A percentile compares a stretch with the other conserved stretches of the same genome.
These are phyloP conservation scores for Apus apus DNA, from an alignment of 2,113 vertebrate species.

Conservation along the genomic window DNA sequence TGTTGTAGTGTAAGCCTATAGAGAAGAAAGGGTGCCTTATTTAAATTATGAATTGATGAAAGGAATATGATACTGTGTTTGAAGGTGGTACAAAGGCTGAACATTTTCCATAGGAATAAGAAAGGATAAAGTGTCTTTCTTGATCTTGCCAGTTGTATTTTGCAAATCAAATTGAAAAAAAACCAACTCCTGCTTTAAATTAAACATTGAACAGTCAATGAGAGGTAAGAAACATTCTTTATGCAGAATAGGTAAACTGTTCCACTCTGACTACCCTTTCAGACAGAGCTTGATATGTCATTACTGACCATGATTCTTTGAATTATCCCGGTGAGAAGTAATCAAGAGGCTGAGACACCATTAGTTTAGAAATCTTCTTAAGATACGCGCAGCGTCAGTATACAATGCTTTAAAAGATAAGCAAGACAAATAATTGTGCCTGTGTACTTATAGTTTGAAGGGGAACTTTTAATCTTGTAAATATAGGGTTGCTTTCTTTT, in stretches of 20 bases:
- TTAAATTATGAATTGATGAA: slow-evolving; percentile 69
- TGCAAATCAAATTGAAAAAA: slow-evolving; percentile 9
- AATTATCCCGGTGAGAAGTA: neutral
- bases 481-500: neutral
- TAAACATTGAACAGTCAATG: neutral
- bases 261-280: neutral
- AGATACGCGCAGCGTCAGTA: neutral
- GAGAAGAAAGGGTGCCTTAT: slow-evolving; percentile 38
- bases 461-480: neutral
- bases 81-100: slow-evolving; percentile 62
- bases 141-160: slow-evolving; percentile 42
- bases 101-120: slow-evolving; percentile 54
- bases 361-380: neutral
- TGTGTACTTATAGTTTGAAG: neutral
- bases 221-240: neutral
- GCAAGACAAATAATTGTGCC: neutral
- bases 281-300: neutral
- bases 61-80: slow-evolving; percentile 45
- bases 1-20: slow-evolving; percentile 10
- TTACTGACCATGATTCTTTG: neutral
- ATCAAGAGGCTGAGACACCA: neutral
- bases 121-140: slow-evolving; percentile 45
- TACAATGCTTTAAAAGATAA: neutral
- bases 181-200: neutral
- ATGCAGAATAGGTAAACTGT: neutral